A percentile compares a stretch with the other conserved stretches of the same genome.
These are phyloP conservation scores for Delichon dasypus DNA, from an alignment of 2,797 vertebrate genomes.

Conservation along the genomic window DNA sequence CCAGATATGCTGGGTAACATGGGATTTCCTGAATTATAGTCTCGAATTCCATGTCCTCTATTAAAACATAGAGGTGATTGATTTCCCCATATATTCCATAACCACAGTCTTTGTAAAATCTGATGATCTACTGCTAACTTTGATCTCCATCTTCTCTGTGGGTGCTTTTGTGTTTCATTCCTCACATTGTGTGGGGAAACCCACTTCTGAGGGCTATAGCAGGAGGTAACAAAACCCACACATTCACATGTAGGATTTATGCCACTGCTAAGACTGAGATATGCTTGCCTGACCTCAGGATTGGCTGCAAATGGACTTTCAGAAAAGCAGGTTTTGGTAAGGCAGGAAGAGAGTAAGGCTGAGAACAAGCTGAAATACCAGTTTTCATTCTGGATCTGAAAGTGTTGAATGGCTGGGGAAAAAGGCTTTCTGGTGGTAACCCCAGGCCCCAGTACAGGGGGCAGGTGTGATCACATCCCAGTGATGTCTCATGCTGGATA, in stretches of 20 bases:
- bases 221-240: neutral
- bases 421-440: neutral
- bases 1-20: neutral
- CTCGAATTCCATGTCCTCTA: neutral
- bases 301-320: neutral
- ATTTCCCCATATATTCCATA: neutral
- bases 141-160: neutral
- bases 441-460: accelerated
- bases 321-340: neutral
- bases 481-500: neutral
- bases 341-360: neutral
- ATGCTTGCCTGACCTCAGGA: neutral
- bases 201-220: neutral
- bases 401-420: neutral
- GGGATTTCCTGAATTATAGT: neutral
- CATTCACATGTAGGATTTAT: neutral
- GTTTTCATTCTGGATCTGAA: neutral
- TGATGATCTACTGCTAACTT: neutral
- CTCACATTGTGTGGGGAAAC: neutral
- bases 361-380: neutral
- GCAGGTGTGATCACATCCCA: neutral
- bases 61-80: neutral
- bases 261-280: neutral
- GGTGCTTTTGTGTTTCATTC: neutral
- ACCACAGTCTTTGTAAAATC: neutral